A percentile compares a stretch with the other conserved stretches of the same genome.
phyloP scores from a whole-genome alignment of 2,113 vertebrate genomes.

The Propithecus coquereli region DNA sequence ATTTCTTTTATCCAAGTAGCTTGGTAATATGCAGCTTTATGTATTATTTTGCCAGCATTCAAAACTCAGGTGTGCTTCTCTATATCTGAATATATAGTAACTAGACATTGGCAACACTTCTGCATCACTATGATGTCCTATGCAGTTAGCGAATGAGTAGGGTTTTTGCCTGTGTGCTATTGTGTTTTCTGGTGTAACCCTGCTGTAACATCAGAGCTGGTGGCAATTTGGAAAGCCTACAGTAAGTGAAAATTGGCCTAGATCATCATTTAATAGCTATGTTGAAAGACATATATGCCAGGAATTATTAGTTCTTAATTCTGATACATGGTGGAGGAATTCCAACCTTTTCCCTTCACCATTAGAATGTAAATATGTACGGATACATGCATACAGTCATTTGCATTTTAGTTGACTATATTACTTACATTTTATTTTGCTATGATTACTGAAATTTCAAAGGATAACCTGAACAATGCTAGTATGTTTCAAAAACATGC shows the following conservation, averaged over 20 bases:
- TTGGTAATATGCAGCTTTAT: neutral
- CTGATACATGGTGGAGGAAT: neutral
- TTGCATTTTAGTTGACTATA: slow-evolving; percentile 39
- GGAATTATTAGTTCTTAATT: neutral
- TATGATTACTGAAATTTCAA: slow-evolving; percentile 48
- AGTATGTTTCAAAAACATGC: slow-evolving; percentile 8
- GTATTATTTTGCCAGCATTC: neutral
- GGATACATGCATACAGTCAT: slow-evolving; percentile 5
- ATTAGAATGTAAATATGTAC: slow-evolving; percentile 1
- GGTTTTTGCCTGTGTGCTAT: neutral
- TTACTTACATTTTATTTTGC: slow-evolving; percentile 38
- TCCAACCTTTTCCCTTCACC: slow-evolving; percentile 10
- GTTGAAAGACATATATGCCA: neutral
- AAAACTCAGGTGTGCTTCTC: slow-evolving; percentile 29
- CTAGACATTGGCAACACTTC: neutral
- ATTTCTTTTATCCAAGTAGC: slow-evolving; percentile 19
- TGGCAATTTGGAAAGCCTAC: slow-evolving; percentile 6
- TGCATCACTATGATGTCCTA: neutral
- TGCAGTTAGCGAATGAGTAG: neutral
- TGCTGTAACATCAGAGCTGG: neutral
- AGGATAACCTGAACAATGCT: slow-evolving; percentile 19
- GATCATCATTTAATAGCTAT: neutral
- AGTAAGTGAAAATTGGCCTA: neutral
- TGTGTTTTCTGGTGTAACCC: neutral
- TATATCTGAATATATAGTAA: neutral